Evolutionary conservation across 1,140 invertebrate genomes (phyloP).

Genomic region (Pseudomyrmex concolor): DNA sequence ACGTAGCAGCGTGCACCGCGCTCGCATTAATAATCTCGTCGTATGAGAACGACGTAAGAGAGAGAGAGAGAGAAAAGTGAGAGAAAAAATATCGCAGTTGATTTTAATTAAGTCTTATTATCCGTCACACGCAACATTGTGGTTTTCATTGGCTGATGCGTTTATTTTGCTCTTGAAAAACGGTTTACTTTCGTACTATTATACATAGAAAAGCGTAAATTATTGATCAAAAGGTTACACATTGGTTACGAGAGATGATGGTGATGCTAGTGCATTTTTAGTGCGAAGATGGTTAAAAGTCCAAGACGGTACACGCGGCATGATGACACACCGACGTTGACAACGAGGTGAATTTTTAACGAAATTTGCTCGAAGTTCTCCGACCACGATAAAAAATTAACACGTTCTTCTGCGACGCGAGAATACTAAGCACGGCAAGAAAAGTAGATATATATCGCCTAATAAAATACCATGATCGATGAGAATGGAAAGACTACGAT

Average conservation of each 20-base stretch:
- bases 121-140: neutral
- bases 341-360: constrained; percentile 12
- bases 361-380: neutral
- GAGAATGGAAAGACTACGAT: constrained; percentile 34
- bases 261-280: neutral
- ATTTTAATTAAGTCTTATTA: constrained; percentile 4
- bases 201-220: neutral
- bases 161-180: too few relatives aligned
- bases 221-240: constrained; percentile 13
- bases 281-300: neutral
- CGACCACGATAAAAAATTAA: constrained; percentile 29
- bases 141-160: neutral
- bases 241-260: neutral
- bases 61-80: neutral
- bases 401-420: neutral
- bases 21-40: constrained; percentile 46
- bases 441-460: neutral
- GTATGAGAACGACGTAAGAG: neutral
- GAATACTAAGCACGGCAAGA: neutral
- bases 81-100: neutral
- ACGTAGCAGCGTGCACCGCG: constrained; percentile 9
- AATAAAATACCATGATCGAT: constrained; percentile 38
- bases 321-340: neutral
- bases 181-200: neutral
- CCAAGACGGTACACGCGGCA: neutral